Conservation (phyloP, 2,888 invertebrate genomes). For the Tenodera sinensis region DNA sequence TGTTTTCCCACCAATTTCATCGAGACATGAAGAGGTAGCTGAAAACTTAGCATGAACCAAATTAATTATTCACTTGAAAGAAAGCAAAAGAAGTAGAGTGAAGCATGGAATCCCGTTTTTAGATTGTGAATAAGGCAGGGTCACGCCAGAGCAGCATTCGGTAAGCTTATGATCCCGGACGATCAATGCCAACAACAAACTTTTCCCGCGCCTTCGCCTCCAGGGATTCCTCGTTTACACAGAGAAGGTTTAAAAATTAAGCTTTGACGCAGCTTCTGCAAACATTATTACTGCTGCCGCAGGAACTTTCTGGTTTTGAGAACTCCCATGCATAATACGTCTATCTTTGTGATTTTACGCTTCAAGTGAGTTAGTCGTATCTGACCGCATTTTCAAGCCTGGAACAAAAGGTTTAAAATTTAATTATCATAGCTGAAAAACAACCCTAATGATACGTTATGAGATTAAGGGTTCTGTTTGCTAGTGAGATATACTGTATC, state of each 20-base stretch:
- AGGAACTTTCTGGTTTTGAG: neutral
- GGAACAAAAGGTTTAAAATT: neutral
- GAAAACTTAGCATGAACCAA: no score
- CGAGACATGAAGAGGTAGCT: no score
- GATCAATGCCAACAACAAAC: neutral
- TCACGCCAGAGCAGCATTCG: neutral
- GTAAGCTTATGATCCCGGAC: neutral
- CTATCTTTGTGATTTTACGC: neutral
- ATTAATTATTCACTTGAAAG: no score
- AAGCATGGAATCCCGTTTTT: no score
- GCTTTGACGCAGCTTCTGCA: neutral
- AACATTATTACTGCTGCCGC: neutral
- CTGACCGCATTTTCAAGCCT: neutral
- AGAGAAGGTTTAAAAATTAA: neutral
- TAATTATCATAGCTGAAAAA: neutral
- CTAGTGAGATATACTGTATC: neutral
- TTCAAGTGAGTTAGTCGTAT: neutral
- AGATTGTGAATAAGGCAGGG: neutral
- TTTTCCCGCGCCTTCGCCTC: neutral
- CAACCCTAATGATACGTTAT: neutral
- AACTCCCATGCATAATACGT: neutral
- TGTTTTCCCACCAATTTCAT: no score
- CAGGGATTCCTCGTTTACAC: neutral
- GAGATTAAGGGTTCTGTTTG: neutral
- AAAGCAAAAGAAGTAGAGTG: neutral